Conservation (phyloP, 2,113 vertebrate genomes). For the Zosterops borbonicus region DNA sequence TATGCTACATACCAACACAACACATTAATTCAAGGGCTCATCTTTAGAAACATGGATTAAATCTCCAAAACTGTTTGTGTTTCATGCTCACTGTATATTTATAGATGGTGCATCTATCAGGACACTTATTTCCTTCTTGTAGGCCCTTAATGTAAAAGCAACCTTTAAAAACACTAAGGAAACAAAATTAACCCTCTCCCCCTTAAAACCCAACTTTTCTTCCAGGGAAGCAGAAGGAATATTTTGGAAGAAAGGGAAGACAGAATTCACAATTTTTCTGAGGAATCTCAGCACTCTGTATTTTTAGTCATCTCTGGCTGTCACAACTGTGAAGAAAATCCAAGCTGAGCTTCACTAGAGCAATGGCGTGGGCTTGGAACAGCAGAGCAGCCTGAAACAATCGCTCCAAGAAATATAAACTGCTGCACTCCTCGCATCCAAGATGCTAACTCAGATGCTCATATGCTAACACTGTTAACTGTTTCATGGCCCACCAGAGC, state of each 20-base stretch:
- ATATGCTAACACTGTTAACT: slow-evolving; percentile 13
- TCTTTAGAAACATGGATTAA: not conserved
- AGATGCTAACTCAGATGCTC: slow-evolving; percentile 29
- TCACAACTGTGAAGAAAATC: slow-evolving; percentile 64
- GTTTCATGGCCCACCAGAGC: not conserved
- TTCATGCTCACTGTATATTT: not conserved
- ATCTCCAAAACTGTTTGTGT: not conserved
- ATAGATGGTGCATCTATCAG: not conserved
- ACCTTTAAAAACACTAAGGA: not conserved
- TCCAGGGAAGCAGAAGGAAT: not conserved
- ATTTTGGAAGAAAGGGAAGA: not conserved
- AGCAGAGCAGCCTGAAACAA: slow-evolving; percentile 54
- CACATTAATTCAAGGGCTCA: not conserved
- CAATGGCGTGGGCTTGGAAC: slow-evolving; percentile 18
- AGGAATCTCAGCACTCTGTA: slow-evolving; percentile 25
- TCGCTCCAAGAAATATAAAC: slow-evolving; percentile 50
- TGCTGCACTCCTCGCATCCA: slow-evolving; percentile 29
- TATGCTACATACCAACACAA: not conserved
- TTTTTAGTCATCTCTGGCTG: slow-evolving; percentile 51
- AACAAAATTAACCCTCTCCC: not conserved
- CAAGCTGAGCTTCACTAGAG: slow-evolving; percentile 40
- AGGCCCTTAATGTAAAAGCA: not conserved
- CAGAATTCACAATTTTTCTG: slow-evolving; percentile 5
- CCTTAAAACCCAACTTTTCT: not conserved
- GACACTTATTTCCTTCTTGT: not conserved